phyloP scores from a whole-genome alignment of 1,140 invertebrate species.

The Epicauta chinensis region DNA sequence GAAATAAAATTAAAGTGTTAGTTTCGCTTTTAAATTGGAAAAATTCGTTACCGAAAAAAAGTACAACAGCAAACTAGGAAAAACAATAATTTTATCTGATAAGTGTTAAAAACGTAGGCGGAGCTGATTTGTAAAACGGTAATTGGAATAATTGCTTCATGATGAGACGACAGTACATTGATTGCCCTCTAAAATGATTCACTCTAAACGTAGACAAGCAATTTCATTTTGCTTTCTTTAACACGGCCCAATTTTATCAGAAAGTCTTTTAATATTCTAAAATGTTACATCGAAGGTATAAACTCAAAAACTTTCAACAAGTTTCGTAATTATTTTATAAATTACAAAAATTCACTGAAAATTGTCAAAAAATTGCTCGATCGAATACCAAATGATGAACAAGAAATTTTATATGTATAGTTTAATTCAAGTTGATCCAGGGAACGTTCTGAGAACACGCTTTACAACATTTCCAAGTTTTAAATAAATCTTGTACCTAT shows the following conservation, averaged over 20 bases:
- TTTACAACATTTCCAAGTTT: too few relatives aligned
- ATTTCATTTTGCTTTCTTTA: constrained; percentile 23
- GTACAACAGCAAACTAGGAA: neutral
- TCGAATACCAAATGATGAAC: too few relatives aligned
- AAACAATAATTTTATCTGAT: constrained; percentile 19
- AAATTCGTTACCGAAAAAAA: constrained; percentile 13
- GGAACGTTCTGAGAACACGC: too few relatives aligned
- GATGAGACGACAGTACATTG: constrained; percentile 21
- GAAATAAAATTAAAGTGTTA: constrained; percentile 17
- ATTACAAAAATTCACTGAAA: too few relatives aligned
- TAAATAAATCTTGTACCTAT: too few relatives aligned
- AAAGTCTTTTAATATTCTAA: constrained; percentile 33
- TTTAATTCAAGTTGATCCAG: too few relatives aligned
- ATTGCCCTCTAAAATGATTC: constrained; percentile 19
- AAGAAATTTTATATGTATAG: constrained; percentile 1
- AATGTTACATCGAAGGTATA: constrained; percentile 12
- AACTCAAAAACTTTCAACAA: constrained; percentile 18
- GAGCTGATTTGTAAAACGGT: constrained; percentile 22
- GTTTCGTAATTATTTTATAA: constrained; percentile 17
- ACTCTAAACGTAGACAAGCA: constrained; percentile 20
- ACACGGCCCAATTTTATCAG: constrained; percentile 30
- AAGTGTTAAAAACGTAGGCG: constrained; percentile 9
- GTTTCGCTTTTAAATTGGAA: constrained; percentile 13
- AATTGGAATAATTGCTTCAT: constrained; percentile 28
- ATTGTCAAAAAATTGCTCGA: too few relatives aligned